Base-by-base conservation (phyloP, 2,797 vertebrate genomes). In the Onychomys torridus region DNA sequence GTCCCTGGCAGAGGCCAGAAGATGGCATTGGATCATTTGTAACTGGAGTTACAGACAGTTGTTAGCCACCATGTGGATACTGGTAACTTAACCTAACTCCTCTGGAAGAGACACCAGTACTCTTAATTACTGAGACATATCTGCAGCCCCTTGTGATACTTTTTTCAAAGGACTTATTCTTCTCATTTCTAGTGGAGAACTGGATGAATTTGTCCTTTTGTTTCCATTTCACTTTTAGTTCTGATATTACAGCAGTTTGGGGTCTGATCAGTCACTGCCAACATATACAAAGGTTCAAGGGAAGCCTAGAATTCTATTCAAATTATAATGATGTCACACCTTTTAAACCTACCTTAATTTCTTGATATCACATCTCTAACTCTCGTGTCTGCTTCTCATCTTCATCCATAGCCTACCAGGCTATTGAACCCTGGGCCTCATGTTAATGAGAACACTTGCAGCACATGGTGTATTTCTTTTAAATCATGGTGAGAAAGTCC, bases 141-240 rank as follows among this genome's bases (percentile, higher is more conserved):
- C 63, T 17, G 12, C 7, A 52, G 32, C 13, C 63, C 83, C 25
- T 16, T 79, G 6, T 59, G 16, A 9, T 52, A 82, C 1, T 43
- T 76, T 95, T 75, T 89, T 76, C 7, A 40, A 89, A 91, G 43
- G 81, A 78, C 89, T 97, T 79, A 79, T 71, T 92, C 67, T 73
- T 52, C 29, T 95, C 21, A 46, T 71, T 92, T 92, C 82, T 94
- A 27, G 25, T 83, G 43, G 7, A 92, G 37, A 94, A 2, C 11
- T 63, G 85, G 61, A 78, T 59, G 0, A 55, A 86, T 78, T 93
- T 91, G 40, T 12, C 16, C 32, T 67, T 34, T 82, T 90, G 32
- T 43, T 96, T 79, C 55, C 6, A 76, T 14, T 61, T 43, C 12
- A 8, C 19, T 29, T 73, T 34, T 27, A 89, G n/a, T 90, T 37